Conservation (phyloP, 2,797 vertebrate species). For the Typhlichthys eigenmanni region DNA sequence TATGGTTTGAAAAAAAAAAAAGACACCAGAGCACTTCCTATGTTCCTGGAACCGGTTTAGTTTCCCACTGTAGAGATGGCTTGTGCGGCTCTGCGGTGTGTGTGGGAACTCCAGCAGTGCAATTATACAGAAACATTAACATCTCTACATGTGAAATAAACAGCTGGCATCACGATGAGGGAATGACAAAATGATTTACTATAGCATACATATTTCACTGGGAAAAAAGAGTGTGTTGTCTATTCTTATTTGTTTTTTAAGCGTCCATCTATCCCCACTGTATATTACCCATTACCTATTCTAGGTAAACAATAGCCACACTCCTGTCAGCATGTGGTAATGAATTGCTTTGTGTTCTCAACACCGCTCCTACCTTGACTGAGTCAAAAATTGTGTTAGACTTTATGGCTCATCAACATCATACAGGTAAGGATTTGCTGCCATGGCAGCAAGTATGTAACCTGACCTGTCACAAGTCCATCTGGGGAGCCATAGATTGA, state of each 20-base stretch:
- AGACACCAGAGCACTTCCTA: no score
- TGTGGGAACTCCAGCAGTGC: constrained; percentile 17
- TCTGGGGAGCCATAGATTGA: no score
- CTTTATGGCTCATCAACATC: constrained; percentile 41
- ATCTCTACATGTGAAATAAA: constrained; percentile 3
- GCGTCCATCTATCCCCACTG: not conserved
- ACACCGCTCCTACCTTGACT: constrained; percentile 3
- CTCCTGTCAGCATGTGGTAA: constrained; percentile 11
- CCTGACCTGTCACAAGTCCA: no score
- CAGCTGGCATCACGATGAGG: constrained; percentile 1
- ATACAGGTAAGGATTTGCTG: constrained; percentile 40
- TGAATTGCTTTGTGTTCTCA: constrained; percentile 14
- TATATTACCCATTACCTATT: not conserved
- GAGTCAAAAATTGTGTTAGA: constrained; percentile 24
- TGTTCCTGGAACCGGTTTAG: not conserved
- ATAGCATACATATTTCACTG: not conserved
- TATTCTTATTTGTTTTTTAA: not conserved
- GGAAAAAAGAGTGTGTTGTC: not conserved
- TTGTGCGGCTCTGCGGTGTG: constrained; percentile 7
- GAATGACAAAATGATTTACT: constrained; percentile 7
- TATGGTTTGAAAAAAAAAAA: no score
- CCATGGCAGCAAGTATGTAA: constrained; percentile 48
- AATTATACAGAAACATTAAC: constrained; percentile 19
- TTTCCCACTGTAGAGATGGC: constrained; percentile 24
- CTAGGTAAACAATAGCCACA: constrained; percentile 18